Base-by-base conservation (phyloP, 2,888 invertebrate species). In the Stenchaetothrips biformis region DNA sequence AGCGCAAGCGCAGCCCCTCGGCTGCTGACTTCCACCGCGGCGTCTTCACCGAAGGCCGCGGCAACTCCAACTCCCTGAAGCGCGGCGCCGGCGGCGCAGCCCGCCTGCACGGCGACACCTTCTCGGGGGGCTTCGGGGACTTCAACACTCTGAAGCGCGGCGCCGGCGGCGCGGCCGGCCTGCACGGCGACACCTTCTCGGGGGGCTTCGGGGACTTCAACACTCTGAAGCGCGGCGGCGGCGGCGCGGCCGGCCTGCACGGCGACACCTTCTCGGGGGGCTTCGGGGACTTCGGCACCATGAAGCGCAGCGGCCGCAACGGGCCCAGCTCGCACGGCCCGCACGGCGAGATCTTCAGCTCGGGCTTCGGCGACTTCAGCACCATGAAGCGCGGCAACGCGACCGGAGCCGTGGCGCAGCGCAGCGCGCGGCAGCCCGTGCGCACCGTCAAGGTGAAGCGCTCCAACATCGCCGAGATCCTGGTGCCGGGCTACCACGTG, bases 121-220 rank as follows among this genome's bases (percentile, higher is more conserved):
- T 84, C 78, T 83, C 83, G 25, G 81, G 82, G 48, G 85, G 84
- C 0, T 84, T 85, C 77, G 85, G 85, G 7, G 84, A 84, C 79
- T 84, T 84, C 81, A 83, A 83, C 78, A 83, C 84, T n/a, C 84
- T 84, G 84, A 84, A 84, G 81, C 83, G 83, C 78, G 67, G 16
- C n/a, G 16, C 74, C 6, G 62, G 79, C 74, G 80, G 59, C 21
- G 81, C 84, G 7, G 82, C 83, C 11, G 86, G 85, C 18, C 86
- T 86, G 82, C 84, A 86, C 81, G 85, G 85, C 0, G 85, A 86
- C 80, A 85, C 85, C 0, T 86, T 86, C 79, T 84, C 82, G n/a
- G 82, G 83, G 9, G 85, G 85, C 0, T 85, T 86, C 78, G 86
- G 86, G 11, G 84, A 84, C 18, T 85, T 85, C 81, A 84, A 83